Evolutionary conservation across 2,797 vertebrate genomes (phyloP), one percentile per base, ranked within the genome.

Genomic region (Tinamus major): DNA sequence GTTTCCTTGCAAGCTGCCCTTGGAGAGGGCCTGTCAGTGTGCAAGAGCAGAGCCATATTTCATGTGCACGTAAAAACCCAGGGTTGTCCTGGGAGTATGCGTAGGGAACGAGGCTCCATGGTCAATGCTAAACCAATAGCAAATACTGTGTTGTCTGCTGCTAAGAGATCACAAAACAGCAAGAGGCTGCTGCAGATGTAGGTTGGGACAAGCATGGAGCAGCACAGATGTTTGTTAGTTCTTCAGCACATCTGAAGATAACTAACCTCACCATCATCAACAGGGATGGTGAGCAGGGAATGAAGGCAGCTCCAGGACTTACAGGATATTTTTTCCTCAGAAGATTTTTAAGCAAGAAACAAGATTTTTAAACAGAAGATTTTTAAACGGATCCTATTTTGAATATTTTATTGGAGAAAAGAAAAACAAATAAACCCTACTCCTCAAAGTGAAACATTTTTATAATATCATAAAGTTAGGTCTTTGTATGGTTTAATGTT

Each of bases 41-140:
- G 58, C 76, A 49, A 72, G 82, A 94, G 3, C 63, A 81, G 72
- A 87, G 63, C 92, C 70, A 56, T 86, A 92, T 95, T 95, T 91
- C 93, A 93, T 67, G 39, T 89, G 67, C 77, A 26, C 59, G 9
- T 44, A 26, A 84, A 82, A 69, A 49, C 49, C 51, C 1, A 0
- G 59, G 24, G 4, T 24, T 87, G 79, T 91, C 79, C 87, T 85
- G 61, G 51, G 71, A 92, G 59, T 61, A 77, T 49, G 58, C 2
- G 1, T 27, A 42, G 93, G 76, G 90, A 94, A 91, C 27, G 79
- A 87, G 65, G 59, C 69, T 89, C 75, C 65, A 9, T 81, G 85
- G 85, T 17, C 1, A 0, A 55, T 56, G 81, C 8, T 2, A 92
- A 93, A 69, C 65, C 51, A 92, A 33, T 79, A 95, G 78, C 33